phyloP scores from a whole-genome alignment of 2,888 invertebrate species.

The Netelia inedita region DNA sequence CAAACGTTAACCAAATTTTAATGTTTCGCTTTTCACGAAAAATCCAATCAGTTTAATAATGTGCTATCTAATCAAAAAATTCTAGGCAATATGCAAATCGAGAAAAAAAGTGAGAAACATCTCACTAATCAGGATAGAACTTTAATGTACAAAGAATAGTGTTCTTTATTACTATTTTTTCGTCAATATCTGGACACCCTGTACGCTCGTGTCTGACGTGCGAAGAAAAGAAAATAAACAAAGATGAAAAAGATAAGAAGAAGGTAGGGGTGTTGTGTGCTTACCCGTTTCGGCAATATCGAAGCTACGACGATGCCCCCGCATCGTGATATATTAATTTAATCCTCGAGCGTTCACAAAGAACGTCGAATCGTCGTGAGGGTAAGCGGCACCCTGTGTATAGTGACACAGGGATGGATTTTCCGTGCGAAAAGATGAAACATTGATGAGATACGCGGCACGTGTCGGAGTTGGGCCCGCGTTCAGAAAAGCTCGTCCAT shows the following conservation, averaged over 20 bases:
- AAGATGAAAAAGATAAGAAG: not conserved
- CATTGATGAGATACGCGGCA: constrained; percentile 75
- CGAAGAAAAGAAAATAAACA: not conserved
- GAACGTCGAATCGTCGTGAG: constrained; percentile 26
- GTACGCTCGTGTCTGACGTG: not conserved
- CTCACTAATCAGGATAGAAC: not conserved
- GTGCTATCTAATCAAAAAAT: too few species aligned
- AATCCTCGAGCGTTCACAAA: constrained; percentile 28
- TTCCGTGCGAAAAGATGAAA: constrained; percentile 68
- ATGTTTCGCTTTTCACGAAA: not conserved
- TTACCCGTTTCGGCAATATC: constrained; percentile 42
- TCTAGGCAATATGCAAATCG: not conserved
- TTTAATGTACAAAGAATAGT: not conserved
- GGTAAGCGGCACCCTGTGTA: constrained; percentile 34
- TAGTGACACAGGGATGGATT: constrained; percentile 36
- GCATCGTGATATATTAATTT: constrained; percentile 67
- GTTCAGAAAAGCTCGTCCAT: constrained; percentile 62
- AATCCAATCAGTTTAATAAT: not conserved
- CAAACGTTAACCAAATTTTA: not conserved
- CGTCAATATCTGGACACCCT: not conserved
- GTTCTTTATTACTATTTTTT: not conserved
- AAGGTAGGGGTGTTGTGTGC: not conserved
- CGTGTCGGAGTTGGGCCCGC: constrained; percentile 70
- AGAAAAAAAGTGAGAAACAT: not conserved
- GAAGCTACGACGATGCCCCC: constrained; percentile 14